Evolutionary conservation across 1,140 invertebrate species (phyloP).

Genomic region (Rhopalosiphum maidis): DNA sequence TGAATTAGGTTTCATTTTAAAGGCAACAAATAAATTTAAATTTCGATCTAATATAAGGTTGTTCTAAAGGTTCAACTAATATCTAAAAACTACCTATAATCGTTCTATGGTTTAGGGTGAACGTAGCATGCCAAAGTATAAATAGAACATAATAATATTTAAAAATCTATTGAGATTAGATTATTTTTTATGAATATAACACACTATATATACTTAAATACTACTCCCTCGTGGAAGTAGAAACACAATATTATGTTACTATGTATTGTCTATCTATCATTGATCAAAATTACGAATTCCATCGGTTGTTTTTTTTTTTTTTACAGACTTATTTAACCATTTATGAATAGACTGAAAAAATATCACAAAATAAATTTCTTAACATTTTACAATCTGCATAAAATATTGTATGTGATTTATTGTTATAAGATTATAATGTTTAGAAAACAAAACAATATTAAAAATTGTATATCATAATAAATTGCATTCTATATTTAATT

Average conservation of each 20-base stretch:
- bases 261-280: neutral
- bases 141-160: neutral
- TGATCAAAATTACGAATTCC: constrained; percentile 40
- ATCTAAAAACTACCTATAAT: constrained; percentile 32
- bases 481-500: constrained; percentile 43
- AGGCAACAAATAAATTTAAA: constrained; percentile 28
- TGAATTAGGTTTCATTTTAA: constrained; percentile 41
- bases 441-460: constrained; percentile 29
- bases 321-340: constrained; percentile 25
- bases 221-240: neutral
- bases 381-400: constrained; percentile 36
- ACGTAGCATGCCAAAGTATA: constrained; percentile 49
- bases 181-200: neutral
- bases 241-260: neutral
- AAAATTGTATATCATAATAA: constrained; percentile 46
- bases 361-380: constrained; percentile 41
- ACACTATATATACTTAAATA: constrained; percentile 14
- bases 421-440: neutral
- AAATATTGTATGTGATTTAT: constrained; percentile 30
- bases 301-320: constrained; percentile 13
- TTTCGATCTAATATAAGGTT: constrained; percentile 7
- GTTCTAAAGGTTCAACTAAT: constrained; percentile 44
- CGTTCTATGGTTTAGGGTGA: constrained; percentile 33
- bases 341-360: constrained; percentile 50
- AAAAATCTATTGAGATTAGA: neutral